Evolutionary conservation across 2,113 vertebrate genomes (phyloP).

Genomic region (Phaethornis superciliosus): DNA sequence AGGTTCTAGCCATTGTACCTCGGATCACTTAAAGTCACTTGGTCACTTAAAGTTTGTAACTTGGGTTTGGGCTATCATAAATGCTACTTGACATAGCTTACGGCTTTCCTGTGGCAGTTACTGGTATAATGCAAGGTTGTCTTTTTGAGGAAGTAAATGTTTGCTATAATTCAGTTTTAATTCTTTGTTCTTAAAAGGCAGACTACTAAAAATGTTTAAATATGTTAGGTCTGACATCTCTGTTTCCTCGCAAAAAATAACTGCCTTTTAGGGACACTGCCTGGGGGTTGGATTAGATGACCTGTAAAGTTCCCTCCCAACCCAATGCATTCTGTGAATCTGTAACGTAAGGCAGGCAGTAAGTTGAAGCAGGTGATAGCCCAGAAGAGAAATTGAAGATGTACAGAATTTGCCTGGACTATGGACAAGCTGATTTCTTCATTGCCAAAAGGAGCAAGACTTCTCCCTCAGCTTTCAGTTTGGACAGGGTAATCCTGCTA

Average conservation of each 20-base stretch:
- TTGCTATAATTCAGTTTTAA: background rate
- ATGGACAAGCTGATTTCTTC: background rate
- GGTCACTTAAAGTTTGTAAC: background rate
- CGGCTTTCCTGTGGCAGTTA: background rate
- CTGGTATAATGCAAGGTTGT: background rate
- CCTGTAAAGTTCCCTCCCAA: no score
- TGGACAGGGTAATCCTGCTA: background rate
- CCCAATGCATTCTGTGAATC: no score
- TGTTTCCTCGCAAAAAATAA: rapidly evolving
- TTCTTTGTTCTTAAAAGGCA: background rate
- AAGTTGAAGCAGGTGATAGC: background rate
- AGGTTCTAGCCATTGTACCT: background rate
- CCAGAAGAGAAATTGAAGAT: background rate
- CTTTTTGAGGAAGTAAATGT: background rate
- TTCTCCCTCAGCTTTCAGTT: background rate
- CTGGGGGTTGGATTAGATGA: background rate
- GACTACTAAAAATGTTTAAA: no score
- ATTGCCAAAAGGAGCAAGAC: background rate
- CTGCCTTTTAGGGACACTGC: background rate
- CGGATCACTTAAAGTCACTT: background rate
- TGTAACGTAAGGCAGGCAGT: background rate
- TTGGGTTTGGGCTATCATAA: background rate
- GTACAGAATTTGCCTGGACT: background rate
- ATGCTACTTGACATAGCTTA: background rate
- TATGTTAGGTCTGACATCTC: background rate